Percentiles rank a stretch among this genome's conserved stretches.
Conservation (phyloP, 1,140 invertebrate genomes). For the Drosophila micromelanica region DNA sequence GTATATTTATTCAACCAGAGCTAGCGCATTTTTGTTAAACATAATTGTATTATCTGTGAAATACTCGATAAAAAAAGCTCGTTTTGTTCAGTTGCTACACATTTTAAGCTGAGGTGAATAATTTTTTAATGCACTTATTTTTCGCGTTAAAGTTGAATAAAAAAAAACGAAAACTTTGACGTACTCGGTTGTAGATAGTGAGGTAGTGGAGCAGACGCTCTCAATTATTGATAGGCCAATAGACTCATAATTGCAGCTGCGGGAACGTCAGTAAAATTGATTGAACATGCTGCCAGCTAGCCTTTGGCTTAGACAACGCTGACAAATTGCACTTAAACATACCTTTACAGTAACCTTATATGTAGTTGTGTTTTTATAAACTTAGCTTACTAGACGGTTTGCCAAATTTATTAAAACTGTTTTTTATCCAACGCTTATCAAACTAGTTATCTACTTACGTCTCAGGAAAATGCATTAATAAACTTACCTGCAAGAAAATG, state of each 20-base stretch:
- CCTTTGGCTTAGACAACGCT: constrained; percentile 23
- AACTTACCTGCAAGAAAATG: constrained; percentile 39
- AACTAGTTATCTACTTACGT: constrained; percentile 1
- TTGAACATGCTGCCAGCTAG: constrained; percentile 52
- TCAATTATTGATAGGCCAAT: constrained; percentile 27
- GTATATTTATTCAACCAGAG: too few relatives aligned
- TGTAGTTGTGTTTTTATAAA: constrained; percentile 17
- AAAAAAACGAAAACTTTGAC: neutral
- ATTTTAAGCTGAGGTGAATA: constrained; percentile 3
- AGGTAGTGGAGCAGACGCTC: neutral
- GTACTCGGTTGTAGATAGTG: neutral
- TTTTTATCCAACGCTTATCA: constrained; percentile 11
- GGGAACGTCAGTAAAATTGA: constrained; percentile 54
- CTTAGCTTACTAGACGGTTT: neutral
- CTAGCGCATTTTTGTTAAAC: too few relatives aligned
- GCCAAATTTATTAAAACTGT: constrained; percentile 5
- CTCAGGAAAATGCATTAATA: neutral
- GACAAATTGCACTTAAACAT: constrained; percentile 7
- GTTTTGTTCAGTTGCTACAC: neutral
- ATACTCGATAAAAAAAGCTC: neutral
- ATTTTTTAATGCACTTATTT: neutral
- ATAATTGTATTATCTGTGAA: too few relatives aligned
- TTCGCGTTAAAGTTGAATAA: neutral
- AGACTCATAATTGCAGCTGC: constrained; percentile 24
- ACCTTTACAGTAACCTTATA: neutral